These are phyloP conservation scores for Dasyurus viverrinus DNA, from an alignment of 2,113 vertebrate genomes.

Conservation along the genomic window DNA sequence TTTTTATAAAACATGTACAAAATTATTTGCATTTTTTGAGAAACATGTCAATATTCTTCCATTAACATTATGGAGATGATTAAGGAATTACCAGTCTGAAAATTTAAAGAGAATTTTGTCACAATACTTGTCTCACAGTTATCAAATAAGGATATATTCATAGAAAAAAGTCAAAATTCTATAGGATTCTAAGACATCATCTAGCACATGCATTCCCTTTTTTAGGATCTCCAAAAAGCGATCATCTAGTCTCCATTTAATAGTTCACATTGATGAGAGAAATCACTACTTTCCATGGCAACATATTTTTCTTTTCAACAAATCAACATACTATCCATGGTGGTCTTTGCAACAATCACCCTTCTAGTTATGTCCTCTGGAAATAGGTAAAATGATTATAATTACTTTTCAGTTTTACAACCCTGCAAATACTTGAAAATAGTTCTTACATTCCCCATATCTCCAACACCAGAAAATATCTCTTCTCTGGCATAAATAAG, in stretches of 20 bases:
- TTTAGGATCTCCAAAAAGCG: background rate
- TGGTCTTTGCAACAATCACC: background rate
- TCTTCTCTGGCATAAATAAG: background rate
- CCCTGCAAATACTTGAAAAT: background rate
- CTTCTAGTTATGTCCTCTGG: background rate
- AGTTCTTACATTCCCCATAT: background rate
- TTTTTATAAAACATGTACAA: background rate
- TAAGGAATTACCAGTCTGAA: constrained; percentile 50
- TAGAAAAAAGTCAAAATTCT: background rate
- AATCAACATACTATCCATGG: background rate
- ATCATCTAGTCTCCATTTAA: background rate
- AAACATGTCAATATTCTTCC: background rate
- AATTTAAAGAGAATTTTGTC: background rate
- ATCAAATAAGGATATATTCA: constrained; percentile 29
- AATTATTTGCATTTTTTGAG: constrained; percentile 6
- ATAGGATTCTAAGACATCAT: background rate
- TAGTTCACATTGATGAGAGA: background rate
- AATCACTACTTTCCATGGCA: background rate
- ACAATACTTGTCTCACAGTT: constrained; percentile 28
- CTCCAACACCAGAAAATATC: background rate
- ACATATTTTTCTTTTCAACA: background rate
- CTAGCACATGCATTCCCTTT: background rate
- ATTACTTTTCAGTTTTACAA: background rate
- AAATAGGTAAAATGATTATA: background rate
- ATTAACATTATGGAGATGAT: background rate